Evolutionary conservation across 2,888 invertebrate species (phyloP), one percentile per base, ranked within the genome.

Genomic region (Papilio protenor): DNA sequence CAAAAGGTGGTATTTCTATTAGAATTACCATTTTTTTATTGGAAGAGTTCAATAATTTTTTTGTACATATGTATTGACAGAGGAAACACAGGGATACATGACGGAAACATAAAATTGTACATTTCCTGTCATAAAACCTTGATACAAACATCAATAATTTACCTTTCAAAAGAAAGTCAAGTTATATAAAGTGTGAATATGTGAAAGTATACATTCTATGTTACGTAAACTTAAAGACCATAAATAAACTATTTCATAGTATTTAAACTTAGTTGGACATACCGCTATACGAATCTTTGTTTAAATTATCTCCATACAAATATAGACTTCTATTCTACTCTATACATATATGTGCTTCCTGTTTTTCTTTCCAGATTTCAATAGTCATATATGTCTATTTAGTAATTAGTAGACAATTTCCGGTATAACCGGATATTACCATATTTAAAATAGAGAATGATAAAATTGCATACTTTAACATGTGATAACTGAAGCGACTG

Each of bases 151-250:
- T n/a, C 18, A n/a, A 64, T 40, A 64, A 40, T 64, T 64, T 33
- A 33, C 66, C 40, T 66, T 40, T 66, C 66, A n/a, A 66, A 66
- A 40, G 66, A 66, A 66, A 66, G 66, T 66, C 23, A 6, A 40
- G 66, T 66, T 66, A 66, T n/a, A 33, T 66, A 40, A 66, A 66
- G 11, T 16, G 52, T 52, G 4, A 61, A 33, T 64, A 64, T 40
- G 66, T 40, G 66, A 66, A 66, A 66, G 66, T 66, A 18, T 40
- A 11, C 64, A 64, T 64, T 33, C 18, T 18, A 40, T 40, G 40
- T 66, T 33, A 66, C 40, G 66, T 10, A 33, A 66, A 66, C 11
- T 27, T 61, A 23, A 61, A 23, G 1, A 61, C 14, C 21, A 61
- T 59, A 23, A 47, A 47, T 47, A 47, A 47, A 47, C 14, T 11